Evolutionary conservation across 64 coral and sea anemone species (phyloP).

Genomic region (Acropora yongei): DNA sequence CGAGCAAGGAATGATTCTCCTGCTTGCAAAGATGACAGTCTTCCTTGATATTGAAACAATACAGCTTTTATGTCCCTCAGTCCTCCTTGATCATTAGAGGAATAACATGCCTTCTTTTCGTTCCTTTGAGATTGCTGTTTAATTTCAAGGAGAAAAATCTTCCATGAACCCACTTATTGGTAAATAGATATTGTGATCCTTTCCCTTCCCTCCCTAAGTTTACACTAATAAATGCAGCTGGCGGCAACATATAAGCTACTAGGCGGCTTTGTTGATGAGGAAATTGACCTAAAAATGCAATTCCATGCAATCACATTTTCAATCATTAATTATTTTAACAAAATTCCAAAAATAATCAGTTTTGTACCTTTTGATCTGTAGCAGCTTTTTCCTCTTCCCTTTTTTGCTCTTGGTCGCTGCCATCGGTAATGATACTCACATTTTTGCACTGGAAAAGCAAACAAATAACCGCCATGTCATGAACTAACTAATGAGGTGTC

Average conservation of each 20-base stretch:
- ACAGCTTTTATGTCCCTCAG: conserved; percentile 20
- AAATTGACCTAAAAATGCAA: no score
- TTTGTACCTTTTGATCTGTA: not conserved
- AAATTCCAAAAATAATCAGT: not conserved
- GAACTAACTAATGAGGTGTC: no score
- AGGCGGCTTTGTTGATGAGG: no score
- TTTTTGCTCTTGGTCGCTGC: not conserved
- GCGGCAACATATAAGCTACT: no score
- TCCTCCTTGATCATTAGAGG: conserved; percentile 23
- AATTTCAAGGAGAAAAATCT: not conserved
- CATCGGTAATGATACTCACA: not conserved
- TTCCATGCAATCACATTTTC: no score
- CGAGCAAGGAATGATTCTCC: conserved; percentile 37
- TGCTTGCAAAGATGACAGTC: conserved; percentile 27
- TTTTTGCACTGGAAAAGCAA: not conserved
- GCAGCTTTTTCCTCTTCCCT: not conserved
- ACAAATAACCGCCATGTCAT: not conserved
- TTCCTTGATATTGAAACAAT: not conserved
- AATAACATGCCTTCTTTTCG: not conserved
- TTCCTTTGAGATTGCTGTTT: not conserved
- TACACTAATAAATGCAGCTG: no score
- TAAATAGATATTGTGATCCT: not conserved
- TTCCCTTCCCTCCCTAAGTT: no score
- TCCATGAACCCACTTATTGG: not conserved
- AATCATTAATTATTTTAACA: no score